Base-by-base conservation (phyloP, 2,888 invertebrate genomes). In the Rhorus exstirpatorius region DNA sequence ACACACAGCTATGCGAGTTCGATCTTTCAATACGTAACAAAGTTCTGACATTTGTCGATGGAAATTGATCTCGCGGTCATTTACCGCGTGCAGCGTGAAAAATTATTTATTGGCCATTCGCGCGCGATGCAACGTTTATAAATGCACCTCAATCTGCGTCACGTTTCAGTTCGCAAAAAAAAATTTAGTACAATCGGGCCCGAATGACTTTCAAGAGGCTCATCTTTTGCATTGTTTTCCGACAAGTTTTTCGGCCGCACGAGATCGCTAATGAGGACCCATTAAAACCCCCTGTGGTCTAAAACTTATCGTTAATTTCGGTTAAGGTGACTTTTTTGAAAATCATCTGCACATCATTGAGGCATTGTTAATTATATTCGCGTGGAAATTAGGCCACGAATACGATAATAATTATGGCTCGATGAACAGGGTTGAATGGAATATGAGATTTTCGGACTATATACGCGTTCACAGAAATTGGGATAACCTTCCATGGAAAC, bases 201-300 rank as follows among this genome's bases (percentile, higher is more conserved):
- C 31, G 31, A 31, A 58, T 8, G 17, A 31, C 14, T 8, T 8
- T 14, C 12, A 55, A 53, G 21, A 55, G 26, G 26, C 24, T 55
- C 24, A 31, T 58, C n/a, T 21, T 8, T 58, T 26, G 24, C 58
- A 31, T 31, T 14, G 26, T n/a, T 55, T 55, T 55, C 55, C 55
- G 14, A 55, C 31, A 14, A 31, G 58, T 31, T 58, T 35, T 58
- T 58, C 8, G 6, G 17, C 31, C 31, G 6, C 58, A 14, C 58
- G 31, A 31, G 26, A n/a, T 31, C 58, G n/a, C 14, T 58, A 58
- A 58, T n/a, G 17, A 17, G 26, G 58, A 58, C 26, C 14, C 58
- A 58, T 31, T 58, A 14, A 26, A 31, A 4, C 1, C 8, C 17
- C 7, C 26, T 14, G 26, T 58, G 26, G 31, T 58, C 2, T 1